phyloP scores from a whole-genome alignment of 2,888 invertebrate species.

The Plagodis pulveraria region DNA sequence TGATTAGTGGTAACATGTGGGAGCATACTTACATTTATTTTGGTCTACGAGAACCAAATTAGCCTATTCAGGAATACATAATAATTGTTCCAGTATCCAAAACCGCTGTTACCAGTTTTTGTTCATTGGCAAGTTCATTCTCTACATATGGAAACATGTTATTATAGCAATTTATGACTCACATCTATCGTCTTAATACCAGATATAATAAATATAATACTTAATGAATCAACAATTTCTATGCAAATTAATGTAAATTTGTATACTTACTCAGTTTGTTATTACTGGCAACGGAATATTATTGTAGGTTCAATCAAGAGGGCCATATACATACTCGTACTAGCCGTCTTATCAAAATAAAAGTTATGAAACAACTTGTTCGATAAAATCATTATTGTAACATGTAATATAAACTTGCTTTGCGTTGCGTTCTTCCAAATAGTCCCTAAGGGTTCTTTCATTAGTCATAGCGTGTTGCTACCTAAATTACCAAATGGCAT shows the following conservation, averaged over 20 bases:
- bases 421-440: too few relatives aligned
- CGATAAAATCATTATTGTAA: too few relatives aligned
- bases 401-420: too few relatives aligned
- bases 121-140: constrained; percentile 1
- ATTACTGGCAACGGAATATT: background rate
- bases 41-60: background rate
- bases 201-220: constrained; percentile 9
- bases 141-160: background rate
- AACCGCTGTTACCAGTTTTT: constrained; percentile 3
- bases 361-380: too few relatives aligned
- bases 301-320: too few relatives aligned
- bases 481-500: too few relatives aligned
- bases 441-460: too few relatives aligned
- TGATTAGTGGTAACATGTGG: constrained; percentile 4
- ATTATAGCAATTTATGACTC: constrained; percentile 1
- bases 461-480: too few relatives aligned
- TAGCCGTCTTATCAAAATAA: too few relatives aligned
- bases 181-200: background rate
- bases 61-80: background rate
- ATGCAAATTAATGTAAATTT: constrained; percentile 22
- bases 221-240: constrained; percentile 19
- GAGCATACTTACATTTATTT: constrained; percentile 1
- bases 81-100: background rate
- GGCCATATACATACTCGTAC: too few relatives aligned
- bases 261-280: constrained; percentile 5